phyloP scores from a whole-genome alignment of 2,113 vertebrate genomes.

The Perca flavescens region DNA sequence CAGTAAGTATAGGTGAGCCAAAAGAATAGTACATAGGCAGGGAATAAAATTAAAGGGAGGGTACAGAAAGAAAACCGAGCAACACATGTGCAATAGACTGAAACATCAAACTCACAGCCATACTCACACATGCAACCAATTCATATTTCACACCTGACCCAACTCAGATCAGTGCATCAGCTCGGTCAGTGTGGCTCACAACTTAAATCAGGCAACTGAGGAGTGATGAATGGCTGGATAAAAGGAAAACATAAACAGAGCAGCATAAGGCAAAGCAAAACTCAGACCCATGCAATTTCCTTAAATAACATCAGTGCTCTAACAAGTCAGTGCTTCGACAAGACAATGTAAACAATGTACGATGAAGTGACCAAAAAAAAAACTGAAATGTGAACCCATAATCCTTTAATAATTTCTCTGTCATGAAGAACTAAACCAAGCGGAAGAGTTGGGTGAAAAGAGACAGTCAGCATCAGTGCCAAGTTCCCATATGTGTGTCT shows the following conservation, averaged over 20 bases:
- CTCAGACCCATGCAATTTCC: conserved; percentile 45
- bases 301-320: conserved; percentile 42
- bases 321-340: conserved; percentile 28
- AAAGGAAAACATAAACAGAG: conserved; percentile 73
- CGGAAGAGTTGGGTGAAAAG: conserved; percentile 22
- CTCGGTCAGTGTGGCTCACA: conserved; percentile 74
- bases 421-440: conserved; percentile 33
- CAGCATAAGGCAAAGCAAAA: conserved; percentile 65
- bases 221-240: conserved; percentile 76
- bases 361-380: conserved; percentile 25
- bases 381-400: conserved; percentile 23
- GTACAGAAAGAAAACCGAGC: conserved; percentile 15
- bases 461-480: conserved; percentile 32
- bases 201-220: conserved; percentile 80
- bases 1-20: not conserved
- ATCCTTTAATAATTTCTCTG: conserved; percentile 26
- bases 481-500: conserved; percentile 48
- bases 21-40: not conserved
- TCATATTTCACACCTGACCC: conserved; percentile 74
- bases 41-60: not conserved
- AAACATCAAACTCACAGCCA: conserved; percentile 63
- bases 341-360: conserved; percentile 26
- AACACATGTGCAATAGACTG: conserved; percentile 26
- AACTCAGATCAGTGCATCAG: conserved; percentile 74
- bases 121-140: conserved; percentile 79